A percentile compares a stretch with the other conserved stretches of the same genome.
phyloP scores from a whole-genome alignment of 1,140 invertebrate species.

The Melipona quadrifasciata region DNA sequence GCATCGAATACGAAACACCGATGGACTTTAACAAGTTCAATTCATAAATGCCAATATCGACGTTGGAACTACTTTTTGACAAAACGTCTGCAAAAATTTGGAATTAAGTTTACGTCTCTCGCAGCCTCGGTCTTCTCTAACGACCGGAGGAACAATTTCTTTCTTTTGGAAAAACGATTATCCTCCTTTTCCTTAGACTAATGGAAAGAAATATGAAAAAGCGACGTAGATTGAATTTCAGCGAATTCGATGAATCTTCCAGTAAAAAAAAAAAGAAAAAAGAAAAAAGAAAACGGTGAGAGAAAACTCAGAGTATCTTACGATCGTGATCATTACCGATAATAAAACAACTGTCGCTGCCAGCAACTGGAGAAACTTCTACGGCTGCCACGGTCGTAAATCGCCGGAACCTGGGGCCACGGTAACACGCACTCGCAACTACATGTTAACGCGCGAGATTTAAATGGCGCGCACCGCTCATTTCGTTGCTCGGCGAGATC shows the following conservation, averaged over 20 bases:
- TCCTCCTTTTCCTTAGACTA: no score
- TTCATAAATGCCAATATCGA: background rate
- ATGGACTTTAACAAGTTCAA: background rate
- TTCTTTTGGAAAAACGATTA: no score
- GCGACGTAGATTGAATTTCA: background rate
- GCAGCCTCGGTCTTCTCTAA: background rate
- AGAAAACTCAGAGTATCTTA: background rate
- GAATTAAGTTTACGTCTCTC: background rate
- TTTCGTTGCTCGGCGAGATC: background rate
- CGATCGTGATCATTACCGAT: background rate
- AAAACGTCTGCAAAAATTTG: background rate
- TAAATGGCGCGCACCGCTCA: background rate
- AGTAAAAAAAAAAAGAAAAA: no score
- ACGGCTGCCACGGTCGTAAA: background rate
- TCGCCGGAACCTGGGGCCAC: background rate
- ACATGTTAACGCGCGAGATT: constrained; percentile 11
- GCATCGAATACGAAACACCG: background rate
- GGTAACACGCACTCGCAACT: background rate
- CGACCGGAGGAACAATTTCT: no score
- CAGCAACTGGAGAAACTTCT: background rate
- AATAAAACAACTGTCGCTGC: background rate
- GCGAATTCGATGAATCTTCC: no score
- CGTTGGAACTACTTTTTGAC: no score
- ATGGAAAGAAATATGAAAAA: no score
- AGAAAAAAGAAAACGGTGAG: no score